Conservation (phyloP, 2,888 invertebrate species). For the Agrotis puta region DNA sequence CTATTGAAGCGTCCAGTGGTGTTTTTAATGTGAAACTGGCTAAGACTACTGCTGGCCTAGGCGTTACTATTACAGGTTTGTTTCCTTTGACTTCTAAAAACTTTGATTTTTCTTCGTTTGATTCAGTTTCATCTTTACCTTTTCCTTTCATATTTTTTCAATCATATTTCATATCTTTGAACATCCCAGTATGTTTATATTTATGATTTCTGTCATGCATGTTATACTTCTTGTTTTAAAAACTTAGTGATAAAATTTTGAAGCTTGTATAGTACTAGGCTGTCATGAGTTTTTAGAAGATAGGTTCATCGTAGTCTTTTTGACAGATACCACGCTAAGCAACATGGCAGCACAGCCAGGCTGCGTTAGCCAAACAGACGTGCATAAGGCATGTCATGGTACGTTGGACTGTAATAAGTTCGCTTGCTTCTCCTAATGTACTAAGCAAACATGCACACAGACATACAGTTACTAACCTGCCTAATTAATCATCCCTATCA, state of each 20-base stretch:
- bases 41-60: slow-evolving; percentile 95
- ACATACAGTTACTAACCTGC: slow-evolving; percentile 26
- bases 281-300: slow-evolving; percentile 15
- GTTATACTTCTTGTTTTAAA: background rate
- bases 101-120: background rate
- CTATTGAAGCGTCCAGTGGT: slow-evolving; percentile 97
- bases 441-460: slow-evolving; percentile 45
- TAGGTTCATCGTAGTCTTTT: slow-evolving; percentile 46
- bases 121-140: background rate
- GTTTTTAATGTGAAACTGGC: slow-evolving; percentile 97
- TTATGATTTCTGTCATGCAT: slow-evolving; percentile 5
- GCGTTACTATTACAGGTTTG: slow-evolving; percentile 96
- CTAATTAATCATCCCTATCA: slow-evolving; percentile 22
- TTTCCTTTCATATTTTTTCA: background rate
- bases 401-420: slow-evolving; percentile 48
- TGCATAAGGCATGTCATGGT: slow-evolving; percentile 64
- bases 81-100: background rate
- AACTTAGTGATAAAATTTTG: background rate
- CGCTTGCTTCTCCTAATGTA: slow-evolving; percentile 51
- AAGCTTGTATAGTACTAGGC: slow-evolving; percentile 4
- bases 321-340: slow-evolving; percentile 58
- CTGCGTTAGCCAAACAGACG: slow-evolving; percentile 62
- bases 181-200: background rate
- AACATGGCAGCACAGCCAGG: slow-evolving; percentile 58
- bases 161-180: too few species aligned